Conservation (phyloP, 2,113 vertebrate genomes). For the Electrona antarctica region DNA sequence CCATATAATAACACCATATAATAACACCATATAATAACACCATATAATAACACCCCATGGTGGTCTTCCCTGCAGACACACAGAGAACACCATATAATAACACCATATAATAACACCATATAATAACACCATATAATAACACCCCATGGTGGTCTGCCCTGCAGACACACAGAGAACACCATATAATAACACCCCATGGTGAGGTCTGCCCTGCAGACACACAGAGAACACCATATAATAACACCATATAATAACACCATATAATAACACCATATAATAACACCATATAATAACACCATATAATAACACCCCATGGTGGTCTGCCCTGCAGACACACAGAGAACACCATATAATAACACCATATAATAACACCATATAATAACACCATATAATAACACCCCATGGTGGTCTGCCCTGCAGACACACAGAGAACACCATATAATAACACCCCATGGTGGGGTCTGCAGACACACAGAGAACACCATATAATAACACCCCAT, state of each 20-base stretch:
- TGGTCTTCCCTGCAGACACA: slow-evolving; percentile 56
- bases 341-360: neutral
- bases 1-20: too few species aligned
- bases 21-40: too few species aligned
- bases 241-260: too few species aligned
- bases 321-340: slow-evolving; percentile 34
- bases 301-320: slow-evolving; percentile 87
- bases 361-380: neutral
- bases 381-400: neutral
- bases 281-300: too few species aligned
- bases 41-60: slow-evolving; percentile 85
- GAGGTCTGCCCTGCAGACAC: slow-evolving; percentile 35
- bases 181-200: slow-evolving; percentile 87
- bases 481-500: too few species aligned
- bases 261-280: too few species aligned
- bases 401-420: too few species aligned
- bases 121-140: neutral
- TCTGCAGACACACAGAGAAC: slow-evolving; percentile 38
- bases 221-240: slow-evolving; percentile 12
- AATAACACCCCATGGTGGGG: slow-evolving; percentile 87
- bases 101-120: neutral
- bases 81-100: slow-evolving; percentile 10
- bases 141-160: too few species aligned
- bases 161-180: neutral
- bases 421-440: neutral